Base-by-base conservation (phyloP, 92 coral and sea anemone species). In the Zoanthus solanderi region DNA sequence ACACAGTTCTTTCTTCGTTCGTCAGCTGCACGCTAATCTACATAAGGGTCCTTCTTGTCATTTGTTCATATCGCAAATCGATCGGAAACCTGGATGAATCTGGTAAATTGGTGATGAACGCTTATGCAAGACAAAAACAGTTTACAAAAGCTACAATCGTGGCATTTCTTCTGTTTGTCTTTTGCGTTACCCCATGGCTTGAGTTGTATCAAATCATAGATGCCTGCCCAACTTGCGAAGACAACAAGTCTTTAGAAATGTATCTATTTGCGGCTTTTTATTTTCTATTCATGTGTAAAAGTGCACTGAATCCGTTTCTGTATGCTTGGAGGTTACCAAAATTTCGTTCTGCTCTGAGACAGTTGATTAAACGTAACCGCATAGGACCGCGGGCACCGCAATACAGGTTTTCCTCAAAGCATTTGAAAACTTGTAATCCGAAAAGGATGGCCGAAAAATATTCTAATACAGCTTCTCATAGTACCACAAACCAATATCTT, bases 281-380 rank as follows among this genome's bases (percentile, higher is more conserved):
- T 83, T 94, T 90, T 72, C 65, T 94, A 15, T 94, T 94, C 68
- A 76, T 89, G 91, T 75, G 88, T 34, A 94, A 94, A 57, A 92
- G 95, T 58, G 72, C 92, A 50, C 90, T 94, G 9, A 94, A 92
- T 52, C 90, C 98, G 4, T 94, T 90, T 69, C 82, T 94, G 57
- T 94, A 94, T 79, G 98, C 95, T 1, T 94, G 98, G 98, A 86
- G 98, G 54, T 83, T 94, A 17, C 77, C 91, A 5, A 92, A 94
- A 76, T 94, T 78, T 81, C 90, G 92, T 67, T 76, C 66, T 17
- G 98, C 90, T 2, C 90, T 92, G 50, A 84, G 79, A 45, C 88
- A 77, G 3, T 66, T 94, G 48, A 18, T 90, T 1, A 29, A 23
- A 44, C 42, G 75, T 46, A 50, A 54, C 14, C 75, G 76, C 5